Evolutionary conservation across 2,888 invertebrate genomes (phyloP).

Genomic region (Hydrotaea cyrtoneurina): DNA sequence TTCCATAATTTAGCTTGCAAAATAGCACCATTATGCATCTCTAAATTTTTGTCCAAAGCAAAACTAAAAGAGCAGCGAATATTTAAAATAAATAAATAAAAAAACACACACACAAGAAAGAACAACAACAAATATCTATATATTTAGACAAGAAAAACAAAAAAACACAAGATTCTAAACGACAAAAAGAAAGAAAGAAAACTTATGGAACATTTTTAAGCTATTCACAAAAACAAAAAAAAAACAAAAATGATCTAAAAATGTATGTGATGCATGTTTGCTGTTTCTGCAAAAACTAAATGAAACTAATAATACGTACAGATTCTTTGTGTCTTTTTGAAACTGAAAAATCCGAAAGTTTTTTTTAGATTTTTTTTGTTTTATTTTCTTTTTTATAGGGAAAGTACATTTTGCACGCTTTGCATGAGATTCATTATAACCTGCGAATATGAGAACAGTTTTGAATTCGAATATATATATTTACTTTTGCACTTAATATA

Average conservation of each 20-base stretch:
- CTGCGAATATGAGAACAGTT: background rate
- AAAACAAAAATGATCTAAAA: background rate
- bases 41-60: slow-evolving; percentile 72
- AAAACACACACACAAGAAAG: background rate
- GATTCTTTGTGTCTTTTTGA: slow-evolving; percentile 46
- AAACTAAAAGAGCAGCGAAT: slow-evolving; percentile 46
- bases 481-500: too few species aligned
- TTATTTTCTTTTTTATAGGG: background rate
- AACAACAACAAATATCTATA: slow-evolving; percentile 19
- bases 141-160: slow-evolving; percentile 30
- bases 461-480: background rate
- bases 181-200: background rate
- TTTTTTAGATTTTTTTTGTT: background rate
- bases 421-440: background rate
- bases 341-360: too few species aligned
- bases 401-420: slow-evolving; percentile 36
- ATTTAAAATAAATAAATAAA: slow-evolving; percentile 25
- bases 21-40: slow-evolving; percentile 81
- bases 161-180: slow-evolving; percentile 19
- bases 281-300: slow-evolving; percentile 34
- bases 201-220: background rate
- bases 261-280: slow-evolving; percentile 58
- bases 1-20: slow-evolving; percentile 79
- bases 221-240: background rate
- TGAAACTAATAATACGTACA: slow-evolving; percentile 3